These are phyloP conservation scores for Euplagia quadripunctaria DNA, from an alignment of 2,888 invertebrate genomes.

Conservation along the genomic window DNA sequence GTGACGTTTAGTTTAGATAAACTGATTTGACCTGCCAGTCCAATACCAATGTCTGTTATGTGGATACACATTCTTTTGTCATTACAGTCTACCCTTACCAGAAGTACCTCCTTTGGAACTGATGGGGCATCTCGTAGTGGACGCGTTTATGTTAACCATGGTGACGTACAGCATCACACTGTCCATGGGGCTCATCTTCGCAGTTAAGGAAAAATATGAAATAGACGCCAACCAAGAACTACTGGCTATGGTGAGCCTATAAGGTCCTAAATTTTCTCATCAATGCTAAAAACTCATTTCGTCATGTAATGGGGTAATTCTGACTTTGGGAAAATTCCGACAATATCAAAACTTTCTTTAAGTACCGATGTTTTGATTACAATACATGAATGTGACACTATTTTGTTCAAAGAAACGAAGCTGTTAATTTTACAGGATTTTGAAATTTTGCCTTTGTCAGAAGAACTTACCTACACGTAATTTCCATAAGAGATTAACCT, in stretches of 20 bases:
- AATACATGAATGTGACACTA: too few species aligned
- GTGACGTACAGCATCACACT: slow-evolving; percentile 93
- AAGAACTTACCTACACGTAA: too few species aligned
- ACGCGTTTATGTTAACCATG: slow-evolving; percentile 91
- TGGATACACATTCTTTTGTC: background rate
- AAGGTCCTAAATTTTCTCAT: slow-evolving; percentile 7
- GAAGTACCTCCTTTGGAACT: slow-evolving; percentile 88
- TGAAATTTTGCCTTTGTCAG: too few species aligned
- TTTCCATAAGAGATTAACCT: too few species aligned
- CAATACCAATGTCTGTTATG: background rate
- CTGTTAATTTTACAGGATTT: too few species aligned
- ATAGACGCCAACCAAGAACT: slow-evolving; percentile 93
- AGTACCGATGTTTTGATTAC: too few species aligned
- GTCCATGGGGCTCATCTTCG: slow-evolving; percentile 94
- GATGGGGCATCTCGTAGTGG: slow-evolving; percentile 87
- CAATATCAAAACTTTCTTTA: too few species aligned
- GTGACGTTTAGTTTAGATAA: too few species aligned
- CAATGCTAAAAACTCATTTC: background rate
- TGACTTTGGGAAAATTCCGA: too few species aligned
- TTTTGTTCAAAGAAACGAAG: too few species aligned
- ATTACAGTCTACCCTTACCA: slow-evolving; percentile 89
- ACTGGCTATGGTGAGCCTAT: slow-evolving; percentile 88
- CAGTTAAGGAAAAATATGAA: slow-evolving; percentile 91
- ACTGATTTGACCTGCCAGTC: too few species aligned
- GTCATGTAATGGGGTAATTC: background rate